Evolutionary conservation across 2,888 invertebrate species (phyloP), one percentile per base, ranked within the genome.

Genomic region (Bursaphelenchus okinawaensis): DNA sequence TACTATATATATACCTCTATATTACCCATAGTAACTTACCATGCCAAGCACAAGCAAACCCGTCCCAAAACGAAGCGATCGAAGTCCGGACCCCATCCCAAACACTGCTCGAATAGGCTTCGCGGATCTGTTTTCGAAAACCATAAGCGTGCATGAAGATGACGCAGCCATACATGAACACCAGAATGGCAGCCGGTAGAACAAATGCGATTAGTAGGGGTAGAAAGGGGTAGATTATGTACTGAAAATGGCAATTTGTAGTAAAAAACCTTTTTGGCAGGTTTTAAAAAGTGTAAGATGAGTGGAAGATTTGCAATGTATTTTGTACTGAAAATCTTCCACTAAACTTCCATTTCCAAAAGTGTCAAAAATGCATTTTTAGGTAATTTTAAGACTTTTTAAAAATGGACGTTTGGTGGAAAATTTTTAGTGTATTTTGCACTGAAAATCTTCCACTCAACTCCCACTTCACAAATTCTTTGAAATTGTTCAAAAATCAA

Each of bases 41-140:
- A 82, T 87, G 86, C 86, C 86, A 96, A 64, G 95, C 89, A 87
- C 90, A 90, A 0, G 93, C 95, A 83, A 95, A 93, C 0, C 91
- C 93, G 86, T 93, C 93, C 96, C 96, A 96, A 58, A 94, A 86
- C 0, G 91, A 91, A 63, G 91, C 90, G 4, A 93, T 89, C 0
- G 90, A 88, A 77, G 90, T 88, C 19, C 91, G 87, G 0, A 92
- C 92, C 61, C 92, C 90, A 70, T 90, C 88, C 88, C 91, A 91
- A 87, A 90, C 81, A 68, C 84, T 83, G 29, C 78, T 74, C 20
- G 90, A 87, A 79, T 87, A 88, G 0, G 88, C 89, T 78, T 87
- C 87, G 75, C 87, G 84, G 20, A 88, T 82, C 62, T 86, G 84
- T 70, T 85, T 85, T 85, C 93, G 90, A 67, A 90, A 87, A 84